Evolutionary conservation across 2,113 vertebrate species (phyloP).

Genomic region (Meleagris gallopavo): DNA sequence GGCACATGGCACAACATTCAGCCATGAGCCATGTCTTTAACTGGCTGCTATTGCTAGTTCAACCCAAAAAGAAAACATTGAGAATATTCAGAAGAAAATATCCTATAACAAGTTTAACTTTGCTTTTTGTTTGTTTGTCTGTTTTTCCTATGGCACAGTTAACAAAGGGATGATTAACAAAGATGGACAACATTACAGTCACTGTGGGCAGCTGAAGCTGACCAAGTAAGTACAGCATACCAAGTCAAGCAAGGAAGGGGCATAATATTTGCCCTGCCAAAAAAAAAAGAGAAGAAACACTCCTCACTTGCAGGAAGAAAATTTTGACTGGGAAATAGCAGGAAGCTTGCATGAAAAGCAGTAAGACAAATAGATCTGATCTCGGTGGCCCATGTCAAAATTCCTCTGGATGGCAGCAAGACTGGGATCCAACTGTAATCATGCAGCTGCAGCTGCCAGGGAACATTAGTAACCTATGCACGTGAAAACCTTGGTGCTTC

Average conservation of each 20-base stretch:
- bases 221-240: not conserved
- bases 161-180: not conserved
- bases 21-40: not conserved
- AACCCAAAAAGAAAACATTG: not conserved
- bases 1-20: accelerated
- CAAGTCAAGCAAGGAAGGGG: not conserved
- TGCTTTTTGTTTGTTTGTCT: accelerated
- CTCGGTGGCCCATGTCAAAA: not conserved
- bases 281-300: not conserved
- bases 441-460: not conserved
- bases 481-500: not conserved
- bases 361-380: not conserved
- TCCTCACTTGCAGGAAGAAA: not conserved
- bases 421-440: not conserved
- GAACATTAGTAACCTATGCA: not conserved
- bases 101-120: not conserved
- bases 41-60: not conserved
- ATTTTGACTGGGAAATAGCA: not conserved
- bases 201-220: not conserved
- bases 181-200: not conserved
- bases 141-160: not conserved
- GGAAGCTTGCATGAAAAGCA: no score
- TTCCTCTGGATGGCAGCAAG: not conserved
- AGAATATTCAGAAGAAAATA: conserved; percentile 7
- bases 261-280: not conserved